Evolutionary conservation across 2,113 vertebrate genomes (phyloP).

Genomic region (Xenopus borealis): DNA sequence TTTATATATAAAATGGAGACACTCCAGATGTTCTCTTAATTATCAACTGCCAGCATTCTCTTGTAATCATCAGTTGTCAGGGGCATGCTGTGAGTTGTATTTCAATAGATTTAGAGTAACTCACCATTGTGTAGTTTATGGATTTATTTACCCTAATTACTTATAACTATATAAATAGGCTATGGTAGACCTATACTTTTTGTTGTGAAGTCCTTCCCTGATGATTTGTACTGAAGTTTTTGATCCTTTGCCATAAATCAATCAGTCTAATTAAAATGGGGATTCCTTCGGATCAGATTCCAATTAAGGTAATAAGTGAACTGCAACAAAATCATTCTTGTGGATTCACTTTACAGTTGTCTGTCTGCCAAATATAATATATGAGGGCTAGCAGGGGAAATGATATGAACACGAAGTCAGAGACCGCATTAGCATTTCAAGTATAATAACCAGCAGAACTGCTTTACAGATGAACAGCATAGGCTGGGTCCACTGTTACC

Average conservation of each 20-base stretch:
- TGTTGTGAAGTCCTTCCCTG: no score
- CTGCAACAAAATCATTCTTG: conserved; percentile 11
- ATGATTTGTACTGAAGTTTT: not conserved
- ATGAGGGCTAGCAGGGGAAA: not conserved
- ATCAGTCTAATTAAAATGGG: conserved; percentile 12
- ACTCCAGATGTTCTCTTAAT: no score
- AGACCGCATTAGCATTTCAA: conserved; percentile 3
- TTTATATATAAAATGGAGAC: no score
- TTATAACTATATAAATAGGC: no score
- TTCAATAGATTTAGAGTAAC: no score
- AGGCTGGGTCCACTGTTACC: not conserved
- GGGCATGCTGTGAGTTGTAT: no score
- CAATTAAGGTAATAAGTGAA: conserved; percentile 5
- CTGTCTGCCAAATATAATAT: conserved; percentile 1
- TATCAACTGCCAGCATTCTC: no score
- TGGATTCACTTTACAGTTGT: not conserved
- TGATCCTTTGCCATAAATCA: conserved; percentile 4
- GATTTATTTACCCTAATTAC: no score
- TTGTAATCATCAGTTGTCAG: no score
- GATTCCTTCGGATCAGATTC: not conserved
- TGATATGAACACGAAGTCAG: not conserved
- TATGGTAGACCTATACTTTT: no score
- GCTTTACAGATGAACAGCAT: not conserved
- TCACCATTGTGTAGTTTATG: no score
- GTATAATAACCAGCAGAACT: not conserved